Conservation (phyloP, 1,140 invertebrate species). For the Drosophila yakuba region DNA sequence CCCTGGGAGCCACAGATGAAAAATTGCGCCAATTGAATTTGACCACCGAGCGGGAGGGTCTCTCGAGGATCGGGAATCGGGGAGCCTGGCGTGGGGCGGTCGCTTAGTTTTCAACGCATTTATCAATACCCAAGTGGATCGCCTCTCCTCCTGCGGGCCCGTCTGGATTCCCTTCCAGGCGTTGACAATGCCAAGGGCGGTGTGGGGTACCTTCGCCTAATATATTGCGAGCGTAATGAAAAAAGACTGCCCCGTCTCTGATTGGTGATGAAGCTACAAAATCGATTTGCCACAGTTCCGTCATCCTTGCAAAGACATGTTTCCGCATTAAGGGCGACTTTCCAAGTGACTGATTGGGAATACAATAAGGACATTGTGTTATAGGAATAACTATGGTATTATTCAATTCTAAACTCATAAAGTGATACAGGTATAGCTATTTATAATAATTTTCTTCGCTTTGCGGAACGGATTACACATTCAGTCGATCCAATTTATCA, state of each 20-base stretch:
- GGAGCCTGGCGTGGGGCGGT: slow-evolving; percentile 43
- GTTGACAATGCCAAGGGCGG: slow-evolving; percentile 71
- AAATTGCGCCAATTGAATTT: slow-evolving; percentile 83
- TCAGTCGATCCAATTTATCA: not conserved
- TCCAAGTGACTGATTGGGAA: not conserved
- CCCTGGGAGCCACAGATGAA: slow-evolving; percentile 75
- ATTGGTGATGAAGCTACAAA: slow-evolving; percentile 50
- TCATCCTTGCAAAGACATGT: slow-evolving; percentile 8
- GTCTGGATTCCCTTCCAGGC: slow-evolving; percentile 28
- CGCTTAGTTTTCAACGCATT: slow-evolving; percentile 82
- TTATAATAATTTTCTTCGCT: not conserved
- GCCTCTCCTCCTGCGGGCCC: slow-evolving; percentile 12
- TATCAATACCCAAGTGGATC: slow-evolving; percentile 79
- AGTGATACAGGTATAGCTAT: not conserved
- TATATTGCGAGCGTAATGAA: slow-evolving; percentile 28
- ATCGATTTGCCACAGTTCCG: slow-evolving; percentile 48
- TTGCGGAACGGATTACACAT: not conserved
- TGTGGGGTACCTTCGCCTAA: slow-evolving; percentile 32
- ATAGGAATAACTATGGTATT: too few relatives aligned
- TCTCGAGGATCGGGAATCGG: slow-evolving; percentile 2
- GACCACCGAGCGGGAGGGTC: slow-evolving; percentile 58
- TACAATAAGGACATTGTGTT: too few relatives aligned
- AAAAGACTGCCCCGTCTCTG: slow-evolving; percentile 42
- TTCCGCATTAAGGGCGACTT: not conserved
- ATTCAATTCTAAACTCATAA: not conserved